Evolutionary conservation across 1,140 invertebrate species (phyloP), one percentile per base, ranked within the genome.

Genomic region (Anastrepha obliqua): DNA sequence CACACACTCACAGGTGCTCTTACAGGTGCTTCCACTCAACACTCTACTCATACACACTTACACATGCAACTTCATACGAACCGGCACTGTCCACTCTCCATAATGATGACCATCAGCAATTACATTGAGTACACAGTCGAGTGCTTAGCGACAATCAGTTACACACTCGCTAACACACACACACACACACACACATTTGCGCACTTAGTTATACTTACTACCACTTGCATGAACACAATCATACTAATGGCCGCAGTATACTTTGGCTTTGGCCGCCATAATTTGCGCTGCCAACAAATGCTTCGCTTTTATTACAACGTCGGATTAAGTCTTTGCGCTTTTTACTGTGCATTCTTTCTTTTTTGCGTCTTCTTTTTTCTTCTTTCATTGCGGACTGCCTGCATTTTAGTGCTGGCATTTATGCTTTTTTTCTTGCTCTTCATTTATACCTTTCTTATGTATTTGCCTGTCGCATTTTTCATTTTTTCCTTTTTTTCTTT

Each of bases 61-160:
- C 67, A 42, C 29, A 29, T 42, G 13, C 39, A 5, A 17, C 44
- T 15, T 47, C 15, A 17, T 0, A 62, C 2, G n/a, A n/a, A 1
- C 20, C 9, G 13, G 6, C 60, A 47, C 17, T 47, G 74, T 55
- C 74, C 74, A 51, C 47, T 78, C 17, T 11, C 74, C 74, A 55
- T 78, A 78, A 81, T 81, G 47, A 81, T 81, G 44, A 81, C 74
- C 74, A 47, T 47, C 74, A 81, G 47, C 74, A 58, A 81, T 81
- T 81, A 81, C 47, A 81, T 81, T 81, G 74, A 81, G 74, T 13
- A 42, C 17, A 29, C 47, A 81, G 64, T 81, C 74, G 74, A 58
- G 74, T 29, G 47, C 74, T 81, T 55, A 81, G 74, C 47, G 44
- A 51, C 74, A 81, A 81, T 29, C 74, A 55, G 51, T 55, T 55